A percentile compares a stretch with the other conserved stretches of the same genome.
These are phyloP conservation scores for Lonchura striata DNA, from an alignment of 2,113 vertebrate species.

Conservation along the genomic window DNA sequence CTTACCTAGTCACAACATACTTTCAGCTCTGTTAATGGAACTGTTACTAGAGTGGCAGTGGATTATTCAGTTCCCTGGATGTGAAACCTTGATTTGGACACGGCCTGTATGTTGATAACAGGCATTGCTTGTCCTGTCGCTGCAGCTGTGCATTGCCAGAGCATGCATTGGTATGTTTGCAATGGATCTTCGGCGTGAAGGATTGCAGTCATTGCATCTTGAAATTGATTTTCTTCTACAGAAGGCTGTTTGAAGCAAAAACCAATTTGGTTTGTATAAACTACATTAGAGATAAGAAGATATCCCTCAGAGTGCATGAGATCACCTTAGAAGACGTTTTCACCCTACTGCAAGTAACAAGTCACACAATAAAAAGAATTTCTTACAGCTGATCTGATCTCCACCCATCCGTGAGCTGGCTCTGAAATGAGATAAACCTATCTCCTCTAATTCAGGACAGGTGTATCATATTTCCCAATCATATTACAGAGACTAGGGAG, in stretches of 20 bases:
- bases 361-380: slow-evolving; percentile 35
- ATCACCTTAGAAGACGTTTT: slow-evolving; percentile 47
- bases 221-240: slow-evolving; percentile 50
- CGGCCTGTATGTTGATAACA: background rate
- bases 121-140: background rate
- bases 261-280: slow-evolving; percentile 62
- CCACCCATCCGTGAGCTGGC: slow-evolving; percentile 31
- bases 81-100: background rate
- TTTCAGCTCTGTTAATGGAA: background rate
- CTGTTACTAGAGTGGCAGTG: background rate
- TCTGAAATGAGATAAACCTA: slow-evolving; percentile 25
- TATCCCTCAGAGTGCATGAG: background rate
- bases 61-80: background rate
- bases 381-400: slow-evolving; percentile 52
- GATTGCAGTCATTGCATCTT: slow-evolving; percentile 9
- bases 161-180: background rate
- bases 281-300: slow-evolving; percentile 47
- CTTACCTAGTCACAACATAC: background rate
- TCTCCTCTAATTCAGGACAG: slow-evolving; percentile 19
- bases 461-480: background rate
- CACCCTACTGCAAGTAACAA: slow-evolving; percentile 7
- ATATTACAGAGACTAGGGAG: background rate
- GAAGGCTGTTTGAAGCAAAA: slow-evolving; percentile 54
- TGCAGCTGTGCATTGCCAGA: background rate
- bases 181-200: slow-evolving; percentile 42